Percentiles rank a stretch among this genome's conserved stretches.
phyloP scores from a whole-genome alignment of 2,888 invertebrate species.

The Temnothorax unifasciatus region DNA sequence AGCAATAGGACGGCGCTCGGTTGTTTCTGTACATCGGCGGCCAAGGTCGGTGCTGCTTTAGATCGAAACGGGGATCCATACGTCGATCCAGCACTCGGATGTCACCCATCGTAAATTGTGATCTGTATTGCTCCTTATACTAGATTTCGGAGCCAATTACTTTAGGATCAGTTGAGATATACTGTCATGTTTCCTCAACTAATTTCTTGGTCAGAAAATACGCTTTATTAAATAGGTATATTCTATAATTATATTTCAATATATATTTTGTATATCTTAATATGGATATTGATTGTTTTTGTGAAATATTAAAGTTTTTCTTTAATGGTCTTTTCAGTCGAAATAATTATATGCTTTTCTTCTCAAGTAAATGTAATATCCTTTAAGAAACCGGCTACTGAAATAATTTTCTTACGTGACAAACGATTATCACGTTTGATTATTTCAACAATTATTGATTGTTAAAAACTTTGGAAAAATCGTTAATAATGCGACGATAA shows the following conservation, averaged over 20 bases:
- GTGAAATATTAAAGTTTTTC: not conserved
- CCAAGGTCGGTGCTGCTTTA: conserved; percentile 88
- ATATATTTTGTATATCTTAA: not conserved
- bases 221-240: not conserved
- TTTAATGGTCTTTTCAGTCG: not conserved
- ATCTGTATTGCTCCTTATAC: not conserved
- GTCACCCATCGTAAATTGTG: conserved; percentile 87
- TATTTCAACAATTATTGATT: not conserved
- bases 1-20: conserved; percentile 83
- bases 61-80: conserved; percentile 89
- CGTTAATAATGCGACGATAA: not conserved
- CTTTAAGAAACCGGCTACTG: not conserved
- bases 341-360: not conserved
- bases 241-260: not conserved
- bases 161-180: not conserved
- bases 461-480: not conserved
- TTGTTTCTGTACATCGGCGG: conserved; percentile 88
- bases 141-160: not conserved
- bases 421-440: not conserved
- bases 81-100: conserved; percentile 87
- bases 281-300: not conserved
- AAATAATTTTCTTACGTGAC: not conserved
- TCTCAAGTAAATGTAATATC: not conserved
- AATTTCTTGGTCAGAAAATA: not conserved
- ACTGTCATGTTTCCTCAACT: not conserved